Evolutionary conservation across 2,113 vertebrate genomes (phyloP).

Genomic region (Prietella phreatophila): DNA sequence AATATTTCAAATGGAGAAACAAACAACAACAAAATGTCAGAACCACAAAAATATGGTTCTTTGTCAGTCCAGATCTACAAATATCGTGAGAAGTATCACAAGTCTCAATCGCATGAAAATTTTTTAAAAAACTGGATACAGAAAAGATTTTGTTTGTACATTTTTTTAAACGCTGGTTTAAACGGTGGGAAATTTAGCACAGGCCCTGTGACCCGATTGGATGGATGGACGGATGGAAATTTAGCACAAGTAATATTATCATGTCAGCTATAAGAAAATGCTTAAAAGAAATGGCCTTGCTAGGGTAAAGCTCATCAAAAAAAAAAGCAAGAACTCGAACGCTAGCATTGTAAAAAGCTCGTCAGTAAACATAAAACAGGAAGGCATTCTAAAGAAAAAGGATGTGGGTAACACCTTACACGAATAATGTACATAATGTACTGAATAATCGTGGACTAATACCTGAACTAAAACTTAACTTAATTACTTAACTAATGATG

Average conservation of each 20-base stretch:
- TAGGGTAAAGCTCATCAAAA: background rate
- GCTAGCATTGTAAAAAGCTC: background rate
- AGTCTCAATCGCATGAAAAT: background rate
- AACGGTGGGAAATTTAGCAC: background rate
- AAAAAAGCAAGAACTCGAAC: background rate
- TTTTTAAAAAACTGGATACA: background rate
- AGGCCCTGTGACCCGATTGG: too few relatives aligned
- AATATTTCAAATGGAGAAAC: background rate
- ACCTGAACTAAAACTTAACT: too few relatives aligned
- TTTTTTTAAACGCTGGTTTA: background rate
- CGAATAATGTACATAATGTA: too few relatives aligned
- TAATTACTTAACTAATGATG: too few relatives aligned
- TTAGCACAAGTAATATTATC: background rate
- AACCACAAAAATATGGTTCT: background rate
- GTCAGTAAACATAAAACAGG: constrained; percentile 2
- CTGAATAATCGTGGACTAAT: too few relatives aligned
- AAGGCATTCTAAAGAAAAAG: background rate
- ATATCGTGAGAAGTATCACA: background rate
- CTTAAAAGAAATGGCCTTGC: background rate
- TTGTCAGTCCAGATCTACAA: background rate
- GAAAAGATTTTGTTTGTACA: background rate
- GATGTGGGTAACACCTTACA: too few relatives aligned
- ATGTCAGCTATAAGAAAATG: background rate
- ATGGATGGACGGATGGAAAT: background rate
- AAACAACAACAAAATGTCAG: background rate